Conservation (phyloP, 2,888 invertebrate genomes). For the Eubasilissa splendida region DNA sequence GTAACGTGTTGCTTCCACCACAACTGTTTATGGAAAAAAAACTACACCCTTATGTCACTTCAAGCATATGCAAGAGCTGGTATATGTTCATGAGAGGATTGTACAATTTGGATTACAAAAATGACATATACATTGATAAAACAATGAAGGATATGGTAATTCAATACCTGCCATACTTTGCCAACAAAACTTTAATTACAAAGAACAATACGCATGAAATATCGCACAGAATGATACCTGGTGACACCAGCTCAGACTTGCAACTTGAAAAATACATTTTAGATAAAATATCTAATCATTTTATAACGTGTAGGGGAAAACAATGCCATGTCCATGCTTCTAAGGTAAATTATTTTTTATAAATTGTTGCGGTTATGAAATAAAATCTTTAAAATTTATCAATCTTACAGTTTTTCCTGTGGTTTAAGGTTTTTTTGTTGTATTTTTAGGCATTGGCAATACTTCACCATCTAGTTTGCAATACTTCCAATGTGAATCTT, state of each 20-base stretch:
- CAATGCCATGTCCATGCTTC: constrained; percentile 58
- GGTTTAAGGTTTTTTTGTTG: constrained; percentile 12
- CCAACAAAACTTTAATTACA: constrained; percentile 55
- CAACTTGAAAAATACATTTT: constrained; percentile 57
- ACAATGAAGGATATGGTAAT: constrained; percentile 64
- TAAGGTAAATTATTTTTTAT: constrained; percentile 54
- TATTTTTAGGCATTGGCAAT: constrained; percentile 61
- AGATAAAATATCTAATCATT: constrained; percentile 55
- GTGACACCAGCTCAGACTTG: constrained; percentile 51
- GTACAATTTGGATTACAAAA: constrained; percentile 62
- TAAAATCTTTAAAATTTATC: background rate
- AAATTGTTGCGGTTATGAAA: no score
- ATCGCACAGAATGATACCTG: constrained; percentile 52
- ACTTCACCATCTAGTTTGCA: constrained; percentile 59
- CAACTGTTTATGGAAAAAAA: constrained; percentile 65
- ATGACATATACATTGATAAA: constrained; percentile 64
- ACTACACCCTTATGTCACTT: constrained; percentile 62
- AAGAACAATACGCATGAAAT: constrained; percentile 52
- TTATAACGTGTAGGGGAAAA: constrained; percentile 59
- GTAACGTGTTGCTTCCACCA: constrained; percentile 64
- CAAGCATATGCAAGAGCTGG: constrained; percentile 65
- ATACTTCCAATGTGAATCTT: constrained; percentile 56
- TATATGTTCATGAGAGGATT: constrained; percentile 66
- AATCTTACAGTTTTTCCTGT: no score
- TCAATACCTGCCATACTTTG: constrained; percentile 61